Conservation (phyloP, 2,888 invertebrate species). For the Dryomyza anilis region DNA sequence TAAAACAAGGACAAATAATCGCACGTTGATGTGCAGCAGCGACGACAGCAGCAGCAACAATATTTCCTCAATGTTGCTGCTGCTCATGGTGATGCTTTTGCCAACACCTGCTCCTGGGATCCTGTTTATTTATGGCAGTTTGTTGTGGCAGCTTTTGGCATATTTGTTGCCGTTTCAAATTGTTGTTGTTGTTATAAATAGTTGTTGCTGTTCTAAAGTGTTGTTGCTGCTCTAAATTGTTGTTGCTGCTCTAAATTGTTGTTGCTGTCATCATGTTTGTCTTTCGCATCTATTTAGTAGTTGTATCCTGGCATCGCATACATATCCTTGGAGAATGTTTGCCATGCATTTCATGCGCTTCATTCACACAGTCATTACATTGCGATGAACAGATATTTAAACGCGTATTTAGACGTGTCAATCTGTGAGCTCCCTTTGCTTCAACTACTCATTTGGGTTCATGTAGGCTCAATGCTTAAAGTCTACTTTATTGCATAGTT, state of each 20-base stretch:
- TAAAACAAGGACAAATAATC: neutral
- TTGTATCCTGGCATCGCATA: too few relatives aligned
- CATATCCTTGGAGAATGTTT: conserved; percentile 20
- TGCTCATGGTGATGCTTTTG: neutral
- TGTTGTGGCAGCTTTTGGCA: neutral
- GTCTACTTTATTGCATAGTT: too few relatives aligned
- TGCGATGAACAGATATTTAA: conserved; percentile 13
- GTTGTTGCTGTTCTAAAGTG: too few relatives aligned
- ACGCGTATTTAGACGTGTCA: conserved; percentile 11
- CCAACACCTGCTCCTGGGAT: neutral
- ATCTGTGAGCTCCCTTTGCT: too few relatives aligned
- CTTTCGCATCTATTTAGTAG: too few relatives aligned
- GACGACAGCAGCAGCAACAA: neutral
- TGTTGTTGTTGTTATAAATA: too few relatives aligned
- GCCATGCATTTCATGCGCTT: neutral
- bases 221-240: too few relatives aligned
- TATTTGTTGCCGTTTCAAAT: conserved; percentile 16
- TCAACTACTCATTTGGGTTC: too few relatives aligned
- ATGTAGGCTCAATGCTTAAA: too few relatives aligned
- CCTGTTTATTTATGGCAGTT: neutral
- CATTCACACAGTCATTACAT: conserved; percentile 9
- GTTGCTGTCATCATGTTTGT: too few relatives aligned
- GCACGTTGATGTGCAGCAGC: neutral
- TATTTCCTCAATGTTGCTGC: neutral
- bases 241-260: too few relatives aligned